A percentile compares a stretch with the other conserved stretches of the same genome.
Evolutionary conservation across 2,113 vertebrate genomes (phyloP).

Genomic region (Aix galericulata): DNA sequence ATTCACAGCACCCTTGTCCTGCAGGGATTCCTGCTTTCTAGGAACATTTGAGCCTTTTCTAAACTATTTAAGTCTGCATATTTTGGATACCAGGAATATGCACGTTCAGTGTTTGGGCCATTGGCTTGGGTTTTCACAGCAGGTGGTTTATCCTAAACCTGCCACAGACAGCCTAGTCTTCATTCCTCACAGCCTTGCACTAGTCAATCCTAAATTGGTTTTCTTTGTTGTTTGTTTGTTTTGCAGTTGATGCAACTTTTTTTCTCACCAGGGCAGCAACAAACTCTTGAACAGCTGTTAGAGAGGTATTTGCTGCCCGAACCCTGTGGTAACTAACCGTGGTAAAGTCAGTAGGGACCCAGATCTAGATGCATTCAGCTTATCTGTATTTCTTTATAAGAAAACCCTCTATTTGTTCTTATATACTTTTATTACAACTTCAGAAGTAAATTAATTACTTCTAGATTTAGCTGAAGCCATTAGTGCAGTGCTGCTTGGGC

Average conservation of each 20-base stretch:
- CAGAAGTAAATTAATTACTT: background rate
- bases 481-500: background rate
- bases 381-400: background rate
- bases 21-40: background rate
- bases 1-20: background rate
- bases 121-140: background rate
- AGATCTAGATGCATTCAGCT: background rate
- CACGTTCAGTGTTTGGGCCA: background rate
- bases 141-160: background rate
- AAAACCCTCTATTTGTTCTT: background rate
- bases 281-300: background rate
- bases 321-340: background rate
- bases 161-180: background rate
- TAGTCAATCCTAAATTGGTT: background rate
- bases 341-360: background rate
- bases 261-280: background rate
- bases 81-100: background rate
- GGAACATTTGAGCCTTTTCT: background rate
- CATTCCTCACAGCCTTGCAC: background rate
- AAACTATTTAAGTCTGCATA: conserved; percentile 22
- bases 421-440: background rate
- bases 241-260: background rate
- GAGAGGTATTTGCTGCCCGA: background rate
- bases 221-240: background rate
- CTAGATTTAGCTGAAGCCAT: background rate